These are phyloP conservation scores for Crotalus helleri DNA, from an alignment of 2,113 vertebrate species.

Conservation along the genomic window DNA sequence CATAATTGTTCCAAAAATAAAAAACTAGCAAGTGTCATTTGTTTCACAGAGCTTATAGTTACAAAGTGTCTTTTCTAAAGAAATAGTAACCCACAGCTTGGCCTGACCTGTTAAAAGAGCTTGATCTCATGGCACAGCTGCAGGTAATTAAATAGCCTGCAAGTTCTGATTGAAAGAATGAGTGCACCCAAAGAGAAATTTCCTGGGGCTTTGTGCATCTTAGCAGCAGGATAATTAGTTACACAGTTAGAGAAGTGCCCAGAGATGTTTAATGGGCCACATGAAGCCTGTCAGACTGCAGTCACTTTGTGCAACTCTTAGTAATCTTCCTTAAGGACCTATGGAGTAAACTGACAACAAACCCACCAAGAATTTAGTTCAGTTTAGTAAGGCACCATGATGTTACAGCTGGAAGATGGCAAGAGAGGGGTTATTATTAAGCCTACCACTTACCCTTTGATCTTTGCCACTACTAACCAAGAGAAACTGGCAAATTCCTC, in stretches of 20 bases:
- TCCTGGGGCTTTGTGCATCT: background rate
- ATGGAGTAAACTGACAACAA: background rate
- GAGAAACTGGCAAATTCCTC: background rate
- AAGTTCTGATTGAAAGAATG: slow-evolving; percentile 7
- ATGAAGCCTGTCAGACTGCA: slow-evolving; percentile 1
- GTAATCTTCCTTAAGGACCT: slow-evolving; percentile 14
- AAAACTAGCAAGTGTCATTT: background rate
- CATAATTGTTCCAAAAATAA: background rate
- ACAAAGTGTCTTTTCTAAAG: background rate
- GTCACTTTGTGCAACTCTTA: slow-evolving; percentile 7
- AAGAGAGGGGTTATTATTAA: background rate
- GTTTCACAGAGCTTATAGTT: background rate
- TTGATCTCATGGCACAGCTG: slow-evolving; percentile 16
- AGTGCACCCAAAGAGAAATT: background rate
- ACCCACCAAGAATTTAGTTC: background rate
- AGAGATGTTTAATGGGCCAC: slow-evolving; percentile 16
- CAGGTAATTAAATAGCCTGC: slow-evolving; percentile 23
- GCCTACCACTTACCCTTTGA: background rate
- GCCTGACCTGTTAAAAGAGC: background rate
- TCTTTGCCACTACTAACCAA: background rate
- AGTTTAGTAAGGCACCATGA: background rate
- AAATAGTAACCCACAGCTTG: background rate
- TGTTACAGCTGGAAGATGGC: background rate
- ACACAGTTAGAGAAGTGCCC: slow-evolving; percentile 18
- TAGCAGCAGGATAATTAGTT: slow-evolving; percentile 30